Evolutionary conservation across 2,888 invertebrate species (phyloP), one percentile per base, ranked within the genome.

Genomic region (Esperia sulphurella): DNA sequence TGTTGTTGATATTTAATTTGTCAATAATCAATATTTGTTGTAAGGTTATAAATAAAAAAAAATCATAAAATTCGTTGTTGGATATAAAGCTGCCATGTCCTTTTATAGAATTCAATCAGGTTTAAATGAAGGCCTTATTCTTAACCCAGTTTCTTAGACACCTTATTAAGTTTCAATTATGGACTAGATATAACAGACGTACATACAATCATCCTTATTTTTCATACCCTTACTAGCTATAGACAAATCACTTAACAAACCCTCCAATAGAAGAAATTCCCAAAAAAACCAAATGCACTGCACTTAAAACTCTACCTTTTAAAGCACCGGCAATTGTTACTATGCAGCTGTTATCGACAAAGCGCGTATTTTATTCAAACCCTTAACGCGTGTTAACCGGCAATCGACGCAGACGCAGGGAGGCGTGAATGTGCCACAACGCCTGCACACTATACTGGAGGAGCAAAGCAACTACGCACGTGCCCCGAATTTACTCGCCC

Each of bases 401-500:
- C 39, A 13, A 39, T 39, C 35, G 39, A 29, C 41, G 43, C 35
- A 13, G 9, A 55, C 63, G 57, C 63, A 61, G 54, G 62, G 59
- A 66, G 65, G 63, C 75, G 61, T 69, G 63, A 66, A 63, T 71
- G 68, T 67, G 65, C 68, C 67, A 21, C 21, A 59, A 64, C 69
- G 75, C 64, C 67, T 70, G 63, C 71, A 60, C 66, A 69, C 69
- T 65, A 58, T 58, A 76, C 72, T 74, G 72, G 61, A 54, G 54
- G 53, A 56, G 59, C 68, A 55, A 58, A 56, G 59, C 68, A 55
- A 58, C 61, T 59, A 56, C 58, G 64, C 58, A 68, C 64, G 57
- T 64, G 58, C 65, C 57, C 62, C 59, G 61, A 71, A 69, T 65
- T 67, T 63, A 71, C 67, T 67, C 71, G 70, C 79, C 79, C 80